These are phyloP conservation scores for Copsychus sechellarum DNA, from an alignment of 2,113 vertebrate genomes.

Conservation along the genomic window DNA sequence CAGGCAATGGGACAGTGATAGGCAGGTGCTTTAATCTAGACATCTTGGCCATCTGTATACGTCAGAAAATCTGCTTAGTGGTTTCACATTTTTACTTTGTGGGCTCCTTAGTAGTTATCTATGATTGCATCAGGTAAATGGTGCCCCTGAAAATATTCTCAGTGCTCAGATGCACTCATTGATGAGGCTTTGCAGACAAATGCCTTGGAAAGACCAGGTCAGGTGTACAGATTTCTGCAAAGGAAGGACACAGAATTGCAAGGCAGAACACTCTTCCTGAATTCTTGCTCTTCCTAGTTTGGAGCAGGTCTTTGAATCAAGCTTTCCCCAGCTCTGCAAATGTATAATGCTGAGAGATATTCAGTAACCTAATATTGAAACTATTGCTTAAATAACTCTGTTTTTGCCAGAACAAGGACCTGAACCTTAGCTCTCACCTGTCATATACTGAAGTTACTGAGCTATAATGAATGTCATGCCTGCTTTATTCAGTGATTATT, in stretches of 20 bases:
- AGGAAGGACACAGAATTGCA: background rate
- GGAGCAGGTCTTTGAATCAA: background rate
- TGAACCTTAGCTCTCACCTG: background rate
- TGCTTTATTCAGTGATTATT: background rate
- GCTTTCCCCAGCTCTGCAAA: background rate
- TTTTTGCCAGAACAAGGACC: background rate
- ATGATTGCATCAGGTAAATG: background rate
- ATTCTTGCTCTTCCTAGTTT: background rate
- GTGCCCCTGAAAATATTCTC: background rate
- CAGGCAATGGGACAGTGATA: background rate
- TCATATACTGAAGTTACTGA: background rate
- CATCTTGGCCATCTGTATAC: accelerated
- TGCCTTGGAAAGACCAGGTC: background rate
- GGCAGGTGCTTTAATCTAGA: background rate
- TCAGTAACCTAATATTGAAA: background rate
- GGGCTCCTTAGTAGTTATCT: background rate
- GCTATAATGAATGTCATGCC: background rate
- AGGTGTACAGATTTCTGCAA: background rate
- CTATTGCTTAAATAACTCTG: background rate
- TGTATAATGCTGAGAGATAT: background rate
- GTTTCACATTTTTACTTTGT: background rate
- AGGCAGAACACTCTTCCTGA: background rate
- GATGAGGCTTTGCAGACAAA: background rate
- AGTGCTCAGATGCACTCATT: background rate
- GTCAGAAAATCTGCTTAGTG: background rate